Conservation (phyloP, 2,888 invertebrate species). For the Caenorhabditis sp. region DNA sequence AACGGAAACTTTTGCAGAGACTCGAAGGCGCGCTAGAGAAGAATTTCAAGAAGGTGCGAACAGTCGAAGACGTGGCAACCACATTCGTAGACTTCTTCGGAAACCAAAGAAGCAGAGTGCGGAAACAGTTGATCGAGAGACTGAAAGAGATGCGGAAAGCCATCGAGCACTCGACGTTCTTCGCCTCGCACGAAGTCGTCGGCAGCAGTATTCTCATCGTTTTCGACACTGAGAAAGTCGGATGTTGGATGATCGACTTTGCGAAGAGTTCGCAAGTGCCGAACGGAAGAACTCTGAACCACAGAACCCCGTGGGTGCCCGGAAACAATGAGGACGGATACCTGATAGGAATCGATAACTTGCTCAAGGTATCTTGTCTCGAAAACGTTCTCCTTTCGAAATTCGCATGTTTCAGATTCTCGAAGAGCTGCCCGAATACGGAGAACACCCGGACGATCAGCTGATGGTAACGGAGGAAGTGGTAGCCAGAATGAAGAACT, state of each 20-base stretch:
- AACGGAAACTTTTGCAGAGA: conserved; percentile 61
- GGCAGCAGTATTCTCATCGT: conserved; percentile 96
- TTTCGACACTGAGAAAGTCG: conserved; percentile 92
- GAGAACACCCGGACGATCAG: conserved; percentile 64
- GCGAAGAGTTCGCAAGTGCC: conserved; percentile 92
- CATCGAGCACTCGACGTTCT: conserved; percentile 93
- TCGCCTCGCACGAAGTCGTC: conserved; percentile 92
- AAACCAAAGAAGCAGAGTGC: conserved; percentile 84
- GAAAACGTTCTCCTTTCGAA: not conserved
- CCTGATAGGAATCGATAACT: conserved; percentile 93
- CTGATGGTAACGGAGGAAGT: conserved; percentile 65
- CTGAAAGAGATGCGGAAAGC: conserved; percentile 89
- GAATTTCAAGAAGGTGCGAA: conserved; percentile 92
- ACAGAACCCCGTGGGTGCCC: conserved; percentile 90
- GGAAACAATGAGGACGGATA: conserved; percentile 99
- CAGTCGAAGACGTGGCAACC: conserved; percentile 86
- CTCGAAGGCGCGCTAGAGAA: conserved; percentile 85
- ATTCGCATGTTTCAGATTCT: conserved; percentile 59
- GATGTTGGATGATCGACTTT: conserved; percentile 97
- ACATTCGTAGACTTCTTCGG: conserved; percentile 78
- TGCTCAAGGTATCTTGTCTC: conserved; percentile 86
- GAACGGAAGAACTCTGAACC: conserved; percentile 86
- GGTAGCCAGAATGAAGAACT: conserved; percentile 56
- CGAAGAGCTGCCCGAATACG: conserved; percentile 67
- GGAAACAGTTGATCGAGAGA: conserved; percentile 88